These are phyloP conservation scores for Limenitis camilla DNA, from an alignment of 2,888 invertebrate genomes.

Conservation along the genomic window DNA sequence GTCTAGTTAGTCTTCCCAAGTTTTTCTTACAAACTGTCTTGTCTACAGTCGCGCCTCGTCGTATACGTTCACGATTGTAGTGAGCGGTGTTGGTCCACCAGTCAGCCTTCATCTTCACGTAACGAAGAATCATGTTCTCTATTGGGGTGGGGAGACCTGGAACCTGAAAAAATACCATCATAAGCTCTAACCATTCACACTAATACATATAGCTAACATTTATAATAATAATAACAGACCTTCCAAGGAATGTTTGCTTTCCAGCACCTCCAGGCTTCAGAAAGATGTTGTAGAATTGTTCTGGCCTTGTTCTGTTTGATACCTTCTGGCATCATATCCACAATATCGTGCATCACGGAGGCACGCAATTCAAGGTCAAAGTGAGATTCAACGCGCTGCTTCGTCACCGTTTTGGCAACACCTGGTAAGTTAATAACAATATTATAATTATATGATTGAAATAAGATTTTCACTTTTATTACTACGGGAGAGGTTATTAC, in stretches of 20 bases:
- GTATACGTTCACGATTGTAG: conserved; percentile 98
- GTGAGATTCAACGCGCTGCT: conserved; percentile 99
- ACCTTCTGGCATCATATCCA: conserved; percentile 99
- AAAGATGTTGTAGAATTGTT: conserved; percentile 98
- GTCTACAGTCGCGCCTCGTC: conserved; percentile 99
- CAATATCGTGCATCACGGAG: conserved; percentile 97
- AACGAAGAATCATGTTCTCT: conserved; percentile 99
- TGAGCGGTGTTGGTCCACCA: conserved; percentile 99
- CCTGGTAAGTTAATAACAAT: conserved; percentile 53
- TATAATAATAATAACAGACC: conserved; percentile 58
- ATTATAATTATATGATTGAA: background rate
- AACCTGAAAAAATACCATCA: conserved; percentile 70
- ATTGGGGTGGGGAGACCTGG: conserved; percentile 99
- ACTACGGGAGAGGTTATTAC: conserved; percentile 28
- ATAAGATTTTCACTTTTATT: background rate
- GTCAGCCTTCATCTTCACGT: conserved; percentile 99
- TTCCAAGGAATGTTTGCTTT: conserved; percentile 99
- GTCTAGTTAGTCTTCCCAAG: conserved; percentile 95
- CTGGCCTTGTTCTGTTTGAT: conserved; percentile 99
- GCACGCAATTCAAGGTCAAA: conserved; percentile 98
- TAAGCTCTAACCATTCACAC: no score
- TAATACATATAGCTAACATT: no score
- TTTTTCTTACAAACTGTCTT: conserved; percentile 99
- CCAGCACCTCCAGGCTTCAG: conserved; percentile 99
- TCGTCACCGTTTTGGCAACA: conserved; percentile 99